A percentile compares a stretch with the other conserved stretches of the same genome.
phyloP scores from a whole-genome alignment of 2,113 vertebrate species.

The Galemys pyrenaicus region DNA sequence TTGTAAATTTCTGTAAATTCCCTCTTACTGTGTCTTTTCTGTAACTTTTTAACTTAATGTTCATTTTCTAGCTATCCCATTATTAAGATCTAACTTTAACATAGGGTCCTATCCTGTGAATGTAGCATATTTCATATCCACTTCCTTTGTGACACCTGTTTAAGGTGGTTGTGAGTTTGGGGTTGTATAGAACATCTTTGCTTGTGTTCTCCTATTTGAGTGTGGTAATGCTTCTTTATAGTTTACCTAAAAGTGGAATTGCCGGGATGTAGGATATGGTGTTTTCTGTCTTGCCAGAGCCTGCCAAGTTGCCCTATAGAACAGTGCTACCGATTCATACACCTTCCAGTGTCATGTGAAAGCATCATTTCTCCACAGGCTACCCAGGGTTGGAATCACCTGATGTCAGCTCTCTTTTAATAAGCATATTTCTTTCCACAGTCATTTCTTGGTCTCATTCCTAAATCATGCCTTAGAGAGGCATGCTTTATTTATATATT shows the following conservation, averaged over 20 bases:
- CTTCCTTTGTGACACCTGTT: background rate
- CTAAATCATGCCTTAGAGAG: no score
- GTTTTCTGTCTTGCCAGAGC: background rate
- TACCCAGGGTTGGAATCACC: background rate
- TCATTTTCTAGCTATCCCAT: background rate
- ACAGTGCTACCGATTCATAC: background rate
- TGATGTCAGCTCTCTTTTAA: background rate
- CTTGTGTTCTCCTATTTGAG: background rate
- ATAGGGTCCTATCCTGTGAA: background rate
- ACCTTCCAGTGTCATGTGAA: background rate
- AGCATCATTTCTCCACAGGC: background rate
- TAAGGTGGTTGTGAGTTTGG: background rate
- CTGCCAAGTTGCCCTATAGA: slow-evolving; percentile 31
- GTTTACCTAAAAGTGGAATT: slow-evolving; percentile 22
- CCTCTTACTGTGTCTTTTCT: background rate
- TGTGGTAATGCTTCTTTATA: background rate
- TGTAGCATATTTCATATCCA: background rate
- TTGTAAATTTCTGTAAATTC: background rate
- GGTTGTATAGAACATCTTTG: background rate
- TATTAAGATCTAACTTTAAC: background rate
- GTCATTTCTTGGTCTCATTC: background rate
- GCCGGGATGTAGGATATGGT: background rate
- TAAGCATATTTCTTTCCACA: background rate
- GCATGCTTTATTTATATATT: background rate
- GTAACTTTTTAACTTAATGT: background rate